These are phyloP conservation scores for Pseudomugil tenellus DNA, from an alignment of 2,797 vertebrate genomes.

Conservation along the genomic window DNA sequence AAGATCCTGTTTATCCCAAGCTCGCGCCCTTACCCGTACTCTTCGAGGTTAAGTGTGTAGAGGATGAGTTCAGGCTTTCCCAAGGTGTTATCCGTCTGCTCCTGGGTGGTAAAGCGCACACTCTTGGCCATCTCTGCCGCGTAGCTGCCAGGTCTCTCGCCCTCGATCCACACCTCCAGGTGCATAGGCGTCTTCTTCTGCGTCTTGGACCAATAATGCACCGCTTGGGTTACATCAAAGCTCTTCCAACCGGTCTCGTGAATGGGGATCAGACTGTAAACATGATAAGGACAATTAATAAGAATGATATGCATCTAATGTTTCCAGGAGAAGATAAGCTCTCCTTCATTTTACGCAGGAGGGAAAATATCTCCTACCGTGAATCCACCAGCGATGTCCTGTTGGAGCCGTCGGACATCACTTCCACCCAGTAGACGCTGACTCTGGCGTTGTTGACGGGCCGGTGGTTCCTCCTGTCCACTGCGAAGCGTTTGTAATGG, in stretches of 20 bases:
- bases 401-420: slow-evolving; percentile 86
- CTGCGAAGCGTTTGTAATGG: slow-evolving; percentile 73
- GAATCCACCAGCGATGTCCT: slow-evolving; percentile 91
- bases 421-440: slow-evolving; percentile 92
- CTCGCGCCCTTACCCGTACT: slow-evolving; percentile 86
- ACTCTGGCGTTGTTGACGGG: slow-evolving; percentile 88
- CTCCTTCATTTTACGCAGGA: not conserved
- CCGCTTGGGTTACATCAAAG: slow-evolving; percentile 95
- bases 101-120: slow-evolving; percentile 89
- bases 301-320: not conserved
- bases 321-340: slow-evolving; percentile 5
- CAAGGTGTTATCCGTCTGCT: slow-evolving; percentile 83
- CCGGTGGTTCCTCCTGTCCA: slow-evolving; percentile 80
- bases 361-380: slow-evolving; percentile 77
- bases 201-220: slow-evolving; percentile 91
- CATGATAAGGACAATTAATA: slow-evolving; percentile 47
- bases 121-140: slow-evolving; percentile 88
- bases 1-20: slow-evolving; percentile 63
- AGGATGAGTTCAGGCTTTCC: slow-evolving; percentile 92
- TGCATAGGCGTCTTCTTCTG: slow-evolving; percentile 85
- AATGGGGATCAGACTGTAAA: slow-evolving; percentile 88
- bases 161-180: slow-evolving; percentile 93
- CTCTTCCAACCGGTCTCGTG: slow-evolving; percentile 91
- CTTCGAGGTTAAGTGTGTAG: slow-evolving; percentile 91
- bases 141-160: slow-evolving; percentile 88